Percentiles rank a stretch among this genome's conserved stretches.
Conservation (phyloP, 2,888 invertebrate genomes). For the Platycheirus albimanus region DNA sequence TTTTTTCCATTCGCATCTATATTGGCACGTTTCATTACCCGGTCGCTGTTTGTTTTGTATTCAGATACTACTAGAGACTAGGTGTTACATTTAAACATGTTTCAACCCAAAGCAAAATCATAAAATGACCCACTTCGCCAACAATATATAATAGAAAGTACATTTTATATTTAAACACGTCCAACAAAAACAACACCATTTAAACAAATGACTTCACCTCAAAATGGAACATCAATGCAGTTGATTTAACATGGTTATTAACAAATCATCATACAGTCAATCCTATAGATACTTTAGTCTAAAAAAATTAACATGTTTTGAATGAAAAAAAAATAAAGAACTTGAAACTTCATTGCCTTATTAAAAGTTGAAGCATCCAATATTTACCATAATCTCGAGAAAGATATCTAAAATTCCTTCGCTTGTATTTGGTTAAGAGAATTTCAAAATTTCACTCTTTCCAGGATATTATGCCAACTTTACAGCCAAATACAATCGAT, state of each 20-base stretch:
- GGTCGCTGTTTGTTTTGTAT: neutral
- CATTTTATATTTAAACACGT: conserved; percentile 7
- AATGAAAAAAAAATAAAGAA: neutral
- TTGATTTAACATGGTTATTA: conserved; percentile 20
- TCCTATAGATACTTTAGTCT: neutral
- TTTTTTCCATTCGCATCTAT: conserved; percentile 1
- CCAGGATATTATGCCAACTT: neutral
- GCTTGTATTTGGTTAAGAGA: neutral
- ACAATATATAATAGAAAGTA: neutral
- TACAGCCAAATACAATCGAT: neutral
- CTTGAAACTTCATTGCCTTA: neutral
- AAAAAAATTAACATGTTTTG: neutral
- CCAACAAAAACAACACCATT: conserved; percentile 23
- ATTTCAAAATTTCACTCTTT: conserved; percentile 30
- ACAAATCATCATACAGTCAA: neutral
- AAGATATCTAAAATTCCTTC: neutral
- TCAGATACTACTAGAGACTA: neutral
- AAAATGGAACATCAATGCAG: conserved; percentile 28
- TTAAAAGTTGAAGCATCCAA: neutral
- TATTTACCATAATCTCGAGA: conserved; percentile 1
- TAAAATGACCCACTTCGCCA: neutral
- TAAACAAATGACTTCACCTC: conserved; percentile 33
- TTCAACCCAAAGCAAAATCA: neutral
- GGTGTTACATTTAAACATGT: neutral
- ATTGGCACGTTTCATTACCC: neutral